phyloP scores from a whole-genome alignment of 35 echinoderm and acorn worm genomes.

The Nesometra sesokonis region DNA sequence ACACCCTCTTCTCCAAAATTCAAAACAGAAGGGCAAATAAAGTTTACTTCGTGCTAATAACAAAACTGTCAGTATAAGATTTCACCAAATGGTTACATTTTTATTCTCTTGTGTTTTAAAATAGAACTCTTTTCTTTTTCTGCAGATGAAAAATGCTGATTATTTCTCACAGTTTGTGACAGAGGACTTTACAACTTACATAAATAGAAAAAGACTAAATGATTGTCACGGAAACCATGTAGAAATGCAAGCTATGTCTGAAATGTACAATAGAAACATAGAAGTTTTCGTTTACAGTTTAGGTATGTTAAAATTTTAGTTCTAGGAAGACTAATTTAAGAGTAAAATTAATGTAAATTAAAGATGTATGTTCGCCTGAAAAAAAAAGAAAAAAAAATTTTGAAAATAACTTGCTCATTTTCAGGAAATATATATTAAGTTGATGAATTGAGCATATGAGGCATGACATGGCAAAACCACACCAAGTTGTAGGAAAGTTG shows the following conservation, averaged over 20 bases:
- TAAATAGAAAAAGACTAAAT: slow-evolving; percentile 72
- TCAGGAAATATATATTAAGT: too few relatives aligned
- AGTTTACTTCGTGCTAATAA: too few relatives aligned
- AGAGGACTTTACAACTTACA: slow-evolving; percentile 85
- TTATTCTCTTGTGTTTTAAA: too few relatives aligned
- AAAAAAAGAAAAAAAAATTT: too few relatives aligned
- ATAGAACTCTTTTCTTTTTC: slow-evolving; percentile 6
- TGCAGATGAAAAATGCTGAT: slow-evolving; percentile 93
- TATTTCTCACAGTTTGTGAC: slow-evolving; percentile 97
- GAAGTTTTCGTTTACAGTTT: slow-evolving; percentile 88
- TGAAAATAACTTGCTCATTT: background rate
- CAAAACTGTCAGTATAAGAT: too few relatives aligned
- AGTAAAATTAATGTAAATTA: background rate
- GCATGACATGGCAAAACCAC: too few relatives aligned
- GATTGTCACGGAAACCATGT: slow-evolving; percentile 98
- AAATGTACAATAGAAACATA: slow-evolving; percentile 97
- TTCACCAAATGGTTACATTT: too few relatives aligned
- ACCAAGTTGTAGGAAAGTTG: too few relatives aligned
- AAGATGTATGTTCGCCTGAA: background rate
- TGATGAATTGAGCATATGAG: too few relatives aligned
- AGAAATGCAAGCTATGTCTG: slow-evolving; percentile 97
- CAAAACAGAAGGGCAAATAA: too few relatives aligned
- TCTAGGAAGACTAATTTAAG: background rate
- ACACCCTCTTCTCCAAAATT: too few relatives aligned
- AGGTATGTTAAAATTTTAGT: slow-evolving; percentile 27